These are phyloP conservation scores for Hipposideros armiger DNA, from an alignment of 2,113 vertebrate genomes.

Conservation along the genomic window DNA sequence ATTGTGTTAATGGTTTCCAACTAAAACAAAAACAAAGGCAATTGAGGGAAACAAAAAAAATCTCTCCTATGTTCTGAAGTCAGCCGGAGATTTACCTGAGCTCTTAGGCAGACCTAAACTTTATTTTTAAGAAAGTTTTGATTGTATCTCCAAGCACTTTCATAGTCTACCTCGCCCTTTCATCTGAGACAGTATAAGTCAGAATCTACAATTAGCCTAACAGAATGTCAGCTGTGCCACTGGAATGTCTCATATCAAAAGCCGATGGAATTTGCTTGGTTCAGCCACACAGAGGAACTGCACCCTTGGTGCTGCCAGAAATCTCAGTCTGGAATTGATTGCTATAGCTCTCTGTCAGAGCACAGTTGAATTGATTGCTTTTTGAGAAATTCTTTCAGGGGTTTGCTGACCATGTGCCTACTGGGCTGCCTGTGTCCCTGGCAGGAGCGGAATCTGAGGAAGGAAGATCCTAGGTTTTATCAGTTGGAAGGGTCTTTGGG, in stretches of 20 bases:
- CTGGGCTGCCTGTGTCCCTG: not conserved
- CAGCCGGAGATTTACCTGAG: constrained; percentile 13
- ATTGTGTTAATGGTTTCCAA: constrained; percentile 53
- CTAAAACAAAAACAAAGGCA: not conserved
- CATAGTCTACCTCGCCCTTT: not conserved
- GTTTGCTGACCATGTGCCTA: constrained; percentile 38
- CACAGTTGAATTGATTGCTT: constrained; percentile 67
- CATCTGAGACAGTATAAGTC: constrained; percentile 67
- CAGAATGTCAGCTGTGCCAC: constrained; percentile 64
- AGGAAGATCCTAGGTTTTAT: not conserved
- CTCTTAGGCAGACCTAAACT: constrained; percentile 26
- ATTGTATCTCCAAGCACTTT: constrained; percentile 46
- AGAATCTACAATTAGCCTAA: constrained; percentile 68
- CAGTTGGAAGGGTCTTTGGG: not conserved
- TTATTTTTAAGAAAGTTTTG: constrained; percentile 36
- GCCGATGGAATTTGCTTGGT: constrained; percentile 69
- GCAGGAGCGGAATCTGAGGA: not conserved
- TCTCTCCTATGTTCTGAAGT: constrained; percentile 11
- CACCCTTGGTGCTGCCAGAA: constrained; percentile 72
- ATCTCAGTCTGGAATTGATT: constrained; percentile 77
- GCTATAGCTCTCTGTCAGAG: constrained; percentile 56
- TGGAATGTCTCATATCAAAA: constrained; percentile 80
- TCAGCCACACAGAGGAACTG: constrained; percentile 71
- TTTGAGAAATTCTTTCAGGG: constrained; percentile 59
- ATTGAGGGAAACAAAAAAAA: not conserved